Evolutionary conservation across 2,888 invertebrate genomes (phyloP).

Genomic region (Drosophila greeni): DNA sequence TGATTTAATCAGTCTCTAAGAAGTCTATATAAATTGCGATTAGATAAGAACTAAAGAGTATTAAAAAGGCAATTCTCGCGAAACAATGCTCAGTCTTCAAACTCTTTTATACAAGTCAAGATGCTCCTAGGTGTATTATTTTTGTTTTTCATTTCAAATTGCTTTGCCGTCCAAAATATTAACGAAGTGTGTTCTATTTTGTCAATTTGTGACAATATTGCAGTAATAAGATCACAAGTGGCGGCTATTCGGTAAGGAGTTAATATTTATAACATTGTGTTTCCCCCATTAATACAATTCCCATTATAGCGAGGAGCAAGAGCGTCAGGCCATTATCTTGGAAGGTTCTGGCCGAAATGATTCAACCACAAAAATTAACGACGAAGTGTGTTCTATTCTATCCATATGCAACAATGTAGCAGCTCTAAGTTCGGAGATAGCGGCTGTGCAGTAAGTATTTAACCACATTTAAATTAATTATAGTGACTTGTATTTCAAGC

Average conservation of each 20-base stretch:
- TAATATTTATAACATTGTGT: not conserved
- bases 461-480: no score
- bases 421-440: no score
- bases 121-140: not conserved
- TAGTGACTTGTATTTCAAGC: no score
- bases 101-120: not conserved
- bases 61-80: not conserved
- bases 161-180: not conserved
- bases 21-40: not conserved
- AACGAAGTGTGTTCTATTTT: slow-evolving; percentile 1
- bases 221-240: slow-evolving; percentile 2
- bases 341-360: not conserved
- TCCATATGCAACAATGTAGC: slow-evolving; percentile 14
- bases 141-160: not conserved
- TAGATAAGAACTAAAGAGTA: not conserved
- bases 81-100: not conserved
- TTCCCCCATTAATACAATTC: not conserved
- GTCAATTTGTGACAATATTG: slow-evolving; percentile 3
- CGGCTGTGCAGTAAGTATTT: no score
- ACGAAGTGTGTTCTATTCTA: not conserved
- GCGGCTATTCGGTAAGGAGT: not conserved
- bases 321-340: not conserved
- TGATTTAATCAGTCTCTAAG: not conserved
- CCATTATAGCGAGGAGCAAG: not conserved
- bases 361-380: not conserved